Evolutionary conservation across 2,113 vertebrate genomes (phyloP).

Genomic region (Tauraco erythrolophus): DNA sequence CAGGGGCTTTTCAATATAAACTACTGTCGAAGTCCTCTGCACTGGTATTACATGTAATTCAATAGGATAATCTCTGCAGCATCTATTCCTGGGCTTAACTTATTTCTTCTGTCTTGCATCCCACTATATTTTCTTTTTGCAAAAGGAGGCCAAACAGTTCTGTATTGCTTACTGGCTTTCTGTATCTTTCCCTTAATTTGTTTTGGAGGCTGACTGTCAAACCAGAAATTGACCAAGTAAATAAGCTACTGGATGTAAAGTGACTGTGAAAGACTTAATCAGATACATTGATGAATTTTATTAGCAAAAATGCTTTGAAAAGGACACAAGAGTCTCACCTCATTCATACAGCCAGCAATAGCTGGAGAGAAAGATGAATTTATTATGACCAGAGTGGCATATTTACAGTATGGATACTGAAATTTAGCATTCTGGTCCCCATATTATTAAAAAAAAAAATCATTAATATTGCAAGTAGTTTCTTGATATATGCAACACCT

Average conservation of each 20-base stretch:
- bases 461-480: neutral
- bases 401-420: neutral
- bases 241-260: neutral
- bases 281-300: neutral
- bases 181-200: neutral
- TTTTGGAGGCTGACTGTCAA: neutral
- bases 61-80: neutral
- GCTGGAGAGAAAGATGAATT: neutral
- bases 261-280: neutral
- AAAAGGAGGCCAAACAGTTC: neutral
- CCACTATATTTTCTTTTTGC: neutral
- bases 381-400: neutral
- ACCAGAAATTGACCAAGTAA: neutral
- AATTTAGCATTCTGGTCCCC: neutral
- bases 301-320: neutral
- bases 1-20: neutral
- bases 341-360: neutral
- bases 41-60: neutral
- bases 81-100: neutral
- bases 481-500: neutral
- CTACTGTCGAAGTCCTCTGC: neutral
- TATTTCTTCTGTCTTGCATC: neutral
- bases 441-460: neutral
- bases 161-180: neutral
- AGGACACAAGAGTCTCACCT: neutral